phyloP scores from a whole-genome alignment of 2,113 vertebrate genomes.

The Tyrannus savana region DNA sequence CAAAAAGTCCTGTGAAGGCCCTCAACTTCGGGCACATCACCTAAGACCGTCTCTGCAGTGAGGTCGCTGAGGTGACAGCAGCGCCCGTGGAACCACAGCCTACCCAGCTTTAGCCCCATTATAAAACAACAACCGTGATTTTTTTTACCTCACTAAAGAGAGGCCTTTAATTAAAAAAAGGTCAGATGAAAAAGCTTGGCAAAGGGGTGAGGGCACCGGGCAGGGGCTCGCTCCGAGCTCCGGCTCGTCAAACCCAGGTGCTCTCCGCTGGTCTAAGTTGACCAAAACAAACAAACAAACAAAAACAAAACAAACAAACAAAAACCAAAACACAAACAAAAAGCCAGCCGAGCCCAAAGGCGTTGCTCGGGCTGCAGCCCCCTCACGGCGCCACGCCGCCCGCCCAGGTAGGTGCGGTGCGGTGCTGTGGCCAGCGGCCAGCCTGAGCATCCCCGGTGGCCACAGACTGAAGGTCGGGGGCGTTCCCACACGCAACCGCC shows the following conservation, averaged over 20 bases:
- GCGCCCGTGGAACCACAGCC: neutral
- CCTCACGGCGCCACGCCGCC: neutral
- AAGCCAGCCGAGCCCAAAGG: rapidly evolving
- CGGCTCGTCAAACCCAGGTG: rapidly evolving
- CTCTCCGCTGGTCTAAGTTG: rapidly evolving
- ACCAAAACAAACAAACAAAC: neutral
- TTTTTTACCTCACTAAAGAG: neutral
- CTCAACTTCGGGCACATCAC: rapidly evolving
- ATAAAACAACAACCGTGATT: rapidly evolving
- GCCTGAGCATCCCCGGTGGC: no score
- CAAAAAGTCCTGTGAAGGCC: rapidly evolving
- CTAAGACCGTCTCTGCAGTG: neutral
- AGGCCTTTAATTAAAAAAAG: neutral
- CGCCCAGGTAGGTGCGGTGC: neutral
- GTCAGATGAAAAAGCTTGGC: rapidly evolving
- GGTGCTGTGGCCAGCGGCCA: neutral
- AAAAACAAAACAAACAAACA: no score
- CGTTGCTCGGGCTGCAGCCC: neutral
- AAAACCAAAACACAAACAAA: no score
- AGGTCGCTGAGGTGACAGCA: rapidly evolving
- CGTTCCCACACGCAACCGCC: rapidly evolving
- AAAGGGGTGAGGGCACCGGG: neutral
- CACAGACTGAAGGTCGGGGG: neutral
- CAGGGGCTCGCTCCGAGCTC: rapidly evolving
- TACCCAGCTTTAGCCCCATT: rapidly evolving